A percentile compares a stretch with the other conserved stretches of the same genome.
These are phyloP conservation scores for Microcebus murinus DNA, from an alignment of 2,113 vertebrate species.

Conservation along the genomic window DNA sequence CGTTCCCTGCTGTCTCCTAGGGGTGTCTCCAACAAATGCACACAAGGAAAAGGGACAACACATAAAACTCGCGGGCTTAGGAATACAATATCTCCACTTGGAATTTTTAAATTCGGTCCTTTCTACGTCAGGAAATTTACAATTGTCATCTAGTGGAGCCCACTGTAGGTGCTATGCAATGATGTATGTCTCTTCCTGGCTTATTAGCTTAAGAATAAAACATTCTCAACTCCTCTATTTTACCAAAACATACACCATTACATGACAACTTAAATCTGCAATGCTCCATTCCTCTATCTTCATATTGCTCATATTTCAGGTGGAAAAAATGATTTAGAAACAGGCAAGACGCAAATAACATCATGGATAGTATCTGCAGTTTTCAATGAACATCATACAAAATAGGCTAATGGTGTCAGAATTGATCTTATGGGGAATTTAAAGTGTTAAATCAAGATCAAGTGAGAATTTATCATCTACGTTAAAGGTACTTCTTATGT, in stretches of 20 bases:
- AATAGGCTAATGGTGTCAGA: not conserved
- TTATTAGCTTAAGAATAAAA: not conserved
- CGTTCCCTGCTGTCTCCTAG: not conserved
- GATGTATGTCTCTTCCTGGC: not conserved
- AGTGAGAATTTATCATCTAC: not conserved
- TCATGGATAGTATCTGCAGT: not conserved
- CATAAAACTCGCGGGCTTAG: not conserved
- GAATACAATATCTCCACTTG: not conserved
- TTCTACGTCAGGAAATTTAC: not conserved
- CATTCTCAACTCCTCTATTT: not conserved
- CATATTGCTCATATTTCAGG: not conserved
- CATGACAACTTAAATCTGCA: rapidly evolving
- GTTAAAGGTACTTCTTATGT: not conserved
- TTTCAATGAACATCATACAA: not conserved
- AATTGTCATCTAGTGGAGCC: no score
- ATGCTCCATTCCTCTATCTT: not conserved
- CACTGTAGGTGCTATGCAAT: not conserved
- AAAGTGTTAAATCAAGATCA: not conserved
- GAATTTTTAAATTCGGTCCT: not conserved
- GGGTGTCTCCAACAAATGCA: not conserved
- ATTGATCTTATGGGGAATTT: rapidly evolving
- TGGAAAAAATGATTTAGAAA: not conserved
- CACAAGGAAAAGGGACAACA: rapidly evolving
- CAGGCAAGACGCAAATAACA: rapidly evolving
- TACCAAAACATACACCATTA: rapidly evolving